Percentiles rank a stretch among this genome's conserved stretches.
Evolutionary conservation across 2,113 vertebrate genomes (phyloP).

Genomic region (Larimichthys crocea): DNA sequence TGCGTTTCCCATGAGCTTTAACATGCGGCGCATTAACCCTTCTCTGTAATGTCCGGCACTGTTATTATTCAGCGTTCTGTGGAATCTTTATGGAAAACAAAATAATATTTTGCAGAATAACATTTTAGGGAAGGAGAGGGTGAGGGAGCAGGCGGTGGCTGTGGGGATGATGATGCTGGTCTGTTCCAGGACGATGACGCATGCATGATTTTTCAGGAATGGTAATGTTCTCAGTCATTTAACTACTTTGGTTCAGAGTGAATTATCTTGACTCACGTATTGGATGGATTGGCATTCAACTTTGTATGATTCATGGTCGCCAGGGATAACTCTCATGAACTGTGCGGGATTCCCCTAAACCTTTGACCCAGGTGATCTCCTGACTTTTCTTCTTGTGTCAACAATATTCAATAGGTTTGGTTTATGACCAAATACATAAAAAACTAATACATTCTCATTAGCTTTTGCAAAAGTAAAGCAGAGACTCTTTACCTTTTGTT

Average conservation of each 20-base stretch:
- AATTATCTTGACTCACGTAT: too few relatives aligned
- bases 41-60: conserved; percentile 42
- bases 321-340: too few relatives aligned
- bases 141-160: background rate
- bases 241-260: background rate
- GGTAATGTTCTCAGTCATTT: background rate
- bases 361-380: too few relatives aligned
- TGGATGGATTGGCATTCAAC: too few relatives aligned
- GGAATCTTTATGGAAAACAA: conserved; percentile 54
- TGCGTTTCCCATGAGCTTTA: conserved; percentile 79
- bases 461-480: too few relatives aligned
- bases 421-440: too few relatives aligned
- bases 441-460: too few relatives aligned
- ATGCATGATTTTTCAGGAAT: background rate
- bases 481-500: too few relatives aligned
- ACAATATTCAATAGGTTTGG: too few relatives aligned
- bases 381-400: too few relatives aligned
- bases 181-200: background rate
- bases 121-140: conserved; percentile 18
- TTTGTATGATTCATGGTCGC: too few relatives aligned
- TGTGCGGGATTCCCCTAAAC: too few relatives aligned
- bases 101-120: conserved; percentile 69
- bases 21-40: conserved; percentile 71
- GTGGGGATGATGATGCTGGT: background rate
- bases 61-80: conserved; percentile 44